Conservation (phyloP, 2,113 vertebrate species). For the Platichthys stellatus region DNA sequence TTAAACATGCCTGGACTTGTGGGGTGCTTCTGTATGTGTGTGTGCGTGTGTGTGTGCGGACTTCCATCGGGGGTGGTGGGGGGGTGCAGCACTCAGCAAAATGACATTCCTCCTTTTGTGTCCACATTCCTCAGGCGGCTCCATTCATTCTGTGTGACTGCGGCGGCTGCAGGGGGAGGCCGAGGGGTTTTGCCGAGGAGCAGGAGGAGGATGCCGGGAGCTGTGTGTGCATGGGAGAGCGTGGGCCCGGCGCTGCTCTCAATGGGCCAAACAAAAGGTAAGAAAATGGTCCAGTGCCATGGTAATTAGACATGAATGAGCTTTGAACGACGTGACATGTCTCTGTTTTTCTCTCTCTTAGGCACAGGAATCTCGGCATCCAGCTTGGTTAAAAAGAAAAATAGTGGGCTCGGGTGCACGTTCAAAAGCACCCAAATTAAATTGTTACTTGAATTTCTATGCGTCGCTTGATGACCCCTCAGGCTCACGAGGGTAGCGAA, state of each 20-base stretch:
- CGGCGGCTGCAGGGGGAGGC: slow-evolving; percentile 73
- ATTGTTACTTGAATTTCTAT: slow-evolving; percentile 61
- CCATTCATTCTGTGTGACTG: slow-evolving; percentile 82
- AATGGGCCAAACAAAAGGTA: slow-evolving; percentile 80
- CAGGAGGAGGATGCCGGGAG: slow-evolving; percentile 72
- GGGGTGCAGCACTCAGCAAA: slow-evolving; percentile 74
- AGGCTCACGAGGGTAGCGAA: slow-evolving; percentile 10
- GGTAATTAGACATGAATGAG: slow-evolving; percentile 79
- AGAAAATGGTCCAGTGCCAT: slow-evolving; percentile 78
- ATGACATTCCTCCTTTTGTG: slow-evolving; percentile 85
- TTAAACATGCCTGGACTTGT: slow-evolving; percentile 74
- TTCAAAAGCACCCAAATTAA: slow-evolving; percentile 42
- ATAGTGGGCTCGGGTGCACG: slow-evolving; percentile 23
- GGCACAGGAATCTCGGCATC: slow-evolving; percentile 66
- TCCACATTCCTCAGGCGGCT: slow-evolving; percentile 81
- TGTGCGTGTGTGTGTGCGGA: slow-evolving; percentile 28
- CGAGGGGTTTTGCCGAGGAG: slow-evolving; percentile 66
- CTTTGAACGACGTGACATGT: slow-evolving; percentile 72
- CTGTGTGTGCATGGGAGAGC: slow-evolving; percentile 73
- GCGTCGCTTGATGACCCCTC: slow-evolving; percentile 41
- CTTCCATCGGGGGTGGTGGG: background rate
- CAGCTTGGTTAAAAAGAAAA: slow-evolving; percentile 58
- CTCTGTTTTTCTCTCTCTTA: slow-evolving; percentile 41
- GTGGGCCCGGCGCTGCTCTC: slow-evolving; percentile 76
- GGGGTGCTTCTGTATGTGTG: slow-evolving; percentile 41